phyloP scores from a whole-genome alignment of 2,888 invertebrate genomes.

The Parochlus steinenii region DNA sequence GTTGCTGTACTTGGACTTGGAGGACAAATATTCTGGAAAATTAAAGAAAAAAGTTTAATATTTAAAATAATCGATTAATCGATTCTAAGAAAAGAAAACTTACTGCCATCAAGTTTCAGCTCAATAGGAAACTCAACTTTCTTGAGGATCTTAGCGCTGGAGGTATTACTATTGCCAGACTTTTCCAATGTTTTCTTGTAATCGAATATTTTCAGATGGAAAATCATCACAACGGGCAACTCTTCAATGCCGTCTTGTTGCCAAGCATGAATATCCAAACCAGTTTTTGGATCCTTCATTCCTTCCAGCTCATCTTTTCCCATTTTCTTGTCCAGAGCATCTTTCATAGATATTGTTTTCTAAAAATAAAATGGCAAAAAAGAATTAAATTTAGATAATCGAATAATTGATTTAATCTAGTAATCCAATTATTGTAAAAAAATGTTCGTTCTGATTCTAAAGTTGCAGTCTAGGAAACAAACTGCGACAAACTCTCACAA shows the following conservation, averaged over 20 bases:
- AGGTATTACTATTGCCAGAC: no score
- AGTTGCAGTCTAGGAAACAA: constrained; percentile 12
- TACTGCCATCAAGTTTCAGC: constrained; percentile 75
- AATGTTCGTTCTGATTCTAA: constrained; percentile 13
- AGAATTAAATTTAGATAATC: constrained; percentile 1
- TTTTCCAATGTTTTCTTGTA: no score
- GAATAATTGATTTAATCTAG: neutral
- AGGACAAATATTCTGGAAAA: constrained; percentile 60
- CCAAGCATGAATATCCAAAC: constrained; percentile 74
- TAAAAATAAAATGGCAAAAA: constrained; percentile 24
- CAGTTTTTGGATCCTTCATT: constrained; percentile 63
- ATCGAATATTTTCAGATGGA: constrained; percentile 91
- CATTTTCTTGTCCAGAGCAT: constrained; percentile 74
- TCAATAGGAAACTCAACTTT: constrained; percentile 79
- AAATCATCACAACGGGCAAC: constrained; percentile 70
- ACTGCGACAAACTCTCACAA: constrained; percentile 13
- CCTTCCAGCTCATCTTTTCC: constrained; percentile 76
- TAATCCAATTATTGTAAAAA: constrained; percentile 5
- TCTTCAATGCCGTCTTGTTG: constrained; percentile 80
- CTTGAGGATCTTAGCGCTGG: constrained; percentile 84
- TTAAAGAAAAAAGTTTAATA: constrained; percentile 10
- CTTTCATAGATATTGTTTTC: constrained; percentile 69
- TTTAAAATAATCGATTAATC: neutral
- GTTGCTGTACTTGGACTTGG: constrained; percentile 50
- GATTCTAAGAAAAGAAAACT: constrained; percentile 25